Conservation (phyloP, 2,888 invertebrate genomes). For the Melanargia galathea region DNA sequence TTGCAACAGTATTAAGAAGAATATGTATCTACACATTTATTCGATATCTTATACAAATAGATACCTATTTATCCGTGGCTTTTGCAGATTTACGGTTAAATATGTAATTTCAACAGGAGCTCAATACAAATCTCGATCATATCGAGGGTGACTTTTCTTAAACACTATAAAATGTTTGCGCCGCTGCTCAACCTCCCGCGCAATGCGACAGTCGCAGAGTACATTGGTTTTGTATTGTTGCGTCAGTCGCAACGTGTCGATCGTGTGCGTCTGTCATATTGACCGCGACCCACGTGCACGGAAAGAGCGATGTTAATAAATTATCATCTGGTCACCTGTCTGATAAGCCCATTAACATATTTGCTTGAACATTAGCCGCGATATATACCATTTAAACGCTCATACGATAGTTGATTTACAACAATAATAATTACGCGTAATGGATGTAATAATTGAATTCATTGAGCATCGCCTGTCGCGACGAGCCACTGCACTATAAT, state of each 20-base stretch:
- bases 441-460: slow-evolving; percentile 47
- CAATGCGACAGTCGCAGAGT: background rate
- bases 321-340: background rate
- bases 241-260: background rate
- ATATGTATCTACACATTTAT: no score
- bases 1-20: no score
- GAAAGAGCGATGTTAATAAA: background rate
- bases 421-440: slow-evolving; percentile 31
- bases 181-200: no score
- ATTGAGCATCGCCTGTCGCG: slow-evolving; percentile 57
- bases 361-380: background rate
- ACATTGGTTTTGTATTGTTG: no score
- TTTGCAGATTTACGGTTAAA: no score
- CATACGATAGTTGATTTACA: slow-evolving; percentile 10
- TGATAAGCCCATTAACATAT: background rate
- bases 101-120: no score
- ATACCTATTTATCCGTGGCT: no score
- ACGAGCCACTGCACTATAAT: slow-evolving; percentile 61
- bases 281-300: no score
- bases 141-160: no score
- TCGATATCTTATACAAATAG: no score
- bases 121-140: no score
- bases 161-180: no score
- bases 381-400: slow-evolving; percentile 8
- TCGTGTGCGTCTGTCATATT: background rate